Percentiles rank a stretch among this genome's conserved stretches.
Evolutionary conservation across 64 coral and sea anemone genomes (phyloP).

Genomic region (Stichodactyla helianthus): DNA sequence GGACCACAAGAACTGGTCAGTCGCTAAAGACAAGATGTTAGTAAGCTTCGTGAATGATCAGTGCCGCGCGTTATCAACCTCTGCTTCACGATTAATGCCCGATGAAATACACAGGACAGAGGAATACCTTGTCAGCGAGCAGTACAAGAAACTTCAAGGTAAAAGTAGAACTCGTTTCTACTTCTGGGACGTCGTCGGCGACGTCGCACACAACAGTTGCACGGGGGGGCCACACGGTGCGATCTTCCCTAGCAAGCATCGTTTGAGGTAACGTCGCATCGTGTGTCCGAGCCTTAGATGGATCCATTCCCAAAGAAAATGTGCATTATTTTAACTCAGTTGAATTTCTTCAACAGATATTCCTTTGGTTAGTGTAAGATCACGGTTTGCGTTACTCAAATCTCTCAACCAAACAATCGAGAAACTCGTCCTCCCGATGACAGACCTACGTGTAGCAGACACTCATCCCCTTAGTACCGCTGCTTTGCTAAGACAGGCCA

Average conservation of each 20-base stretch:
- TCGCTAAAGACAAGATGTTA: conserved; percentile 73
- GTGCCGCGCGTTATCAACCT: conserved; percentile 64
- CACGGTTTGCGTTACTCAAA: conserved; percentile 88
- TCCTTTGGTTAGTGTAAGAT: conserved; percentile 59
- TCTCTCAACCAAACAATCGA: conserved; percentile 77
- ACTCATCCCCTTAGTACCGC: conserved; percentile 71
- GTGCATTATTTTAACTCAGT: background rate
- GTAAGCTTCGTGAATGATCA: conserved; percentile 73
- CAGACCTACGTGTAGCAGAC: conserved; percentile 63
- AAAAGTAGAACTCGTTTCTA: no score
- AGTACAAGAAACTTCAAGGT: conserved; percentile 62
- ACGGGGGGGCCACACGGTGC: no score
- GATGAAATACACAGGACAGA: conserved; percentile 72
- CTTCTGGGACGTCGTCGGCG: no score
- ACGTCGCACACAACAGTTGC: no score
- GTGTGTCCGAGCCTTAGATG: no score
- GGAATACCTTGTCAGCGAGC: conserved; percentile 43
- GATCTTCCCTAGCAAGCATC: no score
- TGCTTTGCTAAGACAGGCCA: conserved; percentile 50
- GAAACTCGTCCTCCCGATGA: conserved; percentile 68
- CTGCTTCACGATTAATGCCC: conserved; percentile 75
- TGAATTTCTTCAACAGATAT: conserved; percentile 31
- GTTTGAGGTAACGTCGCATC: no score
- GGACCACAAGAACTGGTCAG: conserved; percentile 75
- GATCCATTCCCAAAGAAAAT: no score